Percentiles rank a stretch among this genome's conserved stretches.
These are phyloP conservation scores for Chloromyia formosa DNA, from an alignment of 2,888 invertebrate species.

Conservation along the genomic window DNA sequence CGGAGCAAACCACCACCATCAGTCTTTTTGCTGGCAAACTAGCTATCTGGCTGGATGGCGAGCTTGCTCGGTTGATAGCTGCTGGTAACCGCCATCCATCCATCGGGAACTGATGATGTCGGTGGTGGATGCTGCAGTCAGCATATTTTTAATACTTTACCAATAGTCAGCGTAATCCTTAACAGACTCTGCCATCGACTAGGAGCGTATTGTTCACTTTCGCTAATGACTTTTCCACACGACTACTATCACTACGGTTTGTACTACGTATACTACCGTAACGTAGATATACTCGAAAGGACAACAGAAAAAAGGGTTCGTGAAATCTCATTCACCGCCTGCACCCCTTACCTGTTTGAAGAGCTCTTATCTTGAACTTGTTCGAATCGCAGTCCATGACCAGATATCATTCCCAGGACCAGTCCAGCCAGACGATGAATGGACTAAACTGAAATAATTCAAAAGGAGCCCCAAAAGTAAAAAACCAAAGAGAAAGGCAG, in stretches of 20 bases:
- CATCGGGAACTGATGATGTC: too few relatives aligned
- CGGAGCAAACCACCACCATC: neutral
- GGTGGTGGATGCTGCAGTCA: neutral
- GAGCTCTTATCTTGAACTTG: slow-evolving; percentile 1
- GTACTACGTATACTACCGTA: too few relatives aligned
- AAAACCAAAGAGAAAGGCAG: neutral
- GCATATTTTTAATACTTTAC: slow-evolving; percentile 14
- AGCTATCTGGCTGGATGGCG: too few relatives aligned
- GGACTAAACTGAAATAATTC: slow-evolving; percentile 8
- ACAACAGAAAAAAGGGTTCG: neutral
- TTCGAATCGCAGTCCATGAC: too few relatives aligned
- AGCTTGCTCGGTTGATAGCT: too few relatives aligned
- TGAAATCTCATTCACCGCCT: neutral
- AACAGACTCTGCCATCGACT: neutral
- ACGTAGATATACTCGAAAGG: too few relatives aligned
- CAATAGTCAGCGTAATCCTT: slow-evolving; percentile 16
- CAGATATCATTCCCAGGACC: too few relatives aligned
- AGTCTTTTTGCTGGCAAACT: neutral
- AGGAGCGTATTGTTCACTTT: slow-evolving; percentile 19
- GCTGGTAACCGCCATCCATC: too few relatives aligned
- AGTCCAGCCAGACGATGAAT: slow-evolving; percentile 6
- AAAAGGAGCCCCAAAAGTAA: slow-evolving; percentile 4
- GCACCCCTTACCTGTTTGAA: neutral
- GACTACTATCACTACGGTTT: too few relatives aligned
- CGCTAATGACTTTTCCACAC: slow-evolving; percentile 24